Conservation (phyloP, 2,888 invertebrate species). For the Dynastes maya region DNA sequence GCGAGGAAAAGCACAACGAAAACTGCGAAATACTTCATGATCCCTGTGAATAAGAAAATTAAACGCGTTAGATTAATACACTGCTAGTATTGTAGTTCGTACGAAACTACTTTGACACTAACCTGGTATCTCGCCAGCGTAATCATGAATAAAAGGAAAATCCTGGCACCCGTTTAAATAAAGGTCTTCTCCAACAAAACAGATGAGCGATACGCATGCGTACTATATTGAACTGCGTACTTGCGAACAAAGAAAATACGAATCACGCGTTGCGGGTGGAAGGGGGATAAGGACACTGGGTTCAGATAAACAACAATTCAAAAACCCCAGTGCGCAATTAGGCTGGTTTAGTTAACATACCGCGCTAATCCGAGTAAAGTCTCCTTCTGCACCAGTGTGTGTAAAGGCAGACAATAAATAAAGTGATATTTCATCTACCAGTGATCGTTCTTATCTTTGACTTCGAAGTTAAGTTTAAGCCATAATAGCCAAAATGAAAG, state of each 20-base stretch:
- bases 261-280: constrained; percentile 34
- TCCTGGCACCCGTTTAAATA: constrained; percentile 31
- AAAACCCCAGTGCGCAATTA: constrained; percentile 43
- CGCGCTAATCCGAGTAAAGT: constrained; percentile 64
- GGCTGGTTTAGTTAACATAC: constrained; percentile 52
- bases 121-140: constrained; percentile 72
- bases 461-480: constrained; percentile 1
- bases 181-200: constrained; percentile 40
- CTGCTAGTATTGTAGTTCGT: neutral
- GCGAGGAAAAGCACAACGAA: constrained; percentile 71
- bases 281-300: constrained; percentile 41
- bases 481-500: constrained; percentile 72
- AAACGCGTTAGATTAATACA: constrained; percentile 37
- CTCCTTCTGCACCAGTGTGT: constrained; percentile 94
- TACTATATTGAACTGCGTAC: constrained; percentile 53
- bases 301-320: constrained; percentile 43
- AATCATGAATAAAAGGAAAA: constrained; percentile 66
- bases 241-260: constrained; percentile 57
- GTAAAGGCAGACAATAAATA: constrained; percentile 80
- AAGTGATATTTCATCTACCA: constrained; percentile 44
- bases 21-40: constrained; percentile 76
- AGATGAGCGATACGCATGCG: constrained; percentile 52
- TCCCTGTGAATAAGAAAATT: constrained; percentile 64
- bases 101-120: constrained; percentile 49
- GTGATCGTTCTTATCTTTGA: constrained; percentile 16